Evolutionary conservation across 2,113 vertebrate genomes (phyloP), one percentile per base, ranked within the genome.

Genomic region (Rhadina sibilatrix): DNA sequence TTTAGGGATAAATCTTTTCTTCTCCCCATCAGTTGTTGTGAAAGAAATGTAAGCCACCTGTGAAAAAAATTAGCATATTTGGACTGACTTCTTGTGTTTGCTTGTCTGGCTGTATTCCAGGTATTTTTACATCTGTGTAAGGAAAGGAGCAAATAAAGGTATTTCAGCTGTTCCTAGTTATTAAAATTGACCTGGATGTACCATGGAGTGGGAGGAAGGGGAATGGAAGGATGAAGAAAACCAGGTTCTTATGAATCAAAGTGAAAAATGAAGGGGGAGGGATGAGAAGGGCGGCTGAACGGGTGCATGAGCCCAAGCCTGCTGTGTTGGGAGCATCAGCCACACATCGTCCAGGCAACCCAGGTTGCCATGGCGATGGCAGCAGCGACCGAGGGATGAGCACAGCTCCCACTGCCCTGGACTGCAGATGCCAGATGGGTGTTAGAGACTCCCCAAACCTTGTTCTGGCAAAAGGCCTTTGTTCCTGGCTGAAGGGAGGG

Each of bases 301-400:
- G 56, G 93, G 82, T 7, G 17, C 81, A 21, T 13, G 74, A 88
- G 83, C 52, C 49, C 15, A 31, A 85, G 94, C 76, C 89, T 28
- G 15, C 95, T 5, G 83, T 81, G 64, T 71, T 93, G 92, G 44
- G 94, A 75, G 86, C 63, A 87, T 89, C 86, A 80, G 87, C 93
- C 5, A 21, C 27, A 6, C 90, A 97, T 98, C 59, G 95, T 96
- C 98, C 14, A 63, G 97, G 97, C 97, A 98, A 97, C 97, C 97
- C 23, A 31, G 27, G 98, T 98, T 98, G 96, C 98, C 97, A 97
- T 97, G 94, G 98, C 33, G n/a, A 98, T n/a, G 59, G 98, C 52
- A 21, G 98, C 40, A 35, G 25, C 12, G 6, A 63, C 96, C 68
- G 16, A 85, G 40, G 95, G 96, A 92, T 15, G 90, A 97, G 97